These are phyloP conservation scores for Pseudopipra pipra DNA, from an alignment of 2,113 vertebrate genomes.

Conservation along the genomic window DNA sequence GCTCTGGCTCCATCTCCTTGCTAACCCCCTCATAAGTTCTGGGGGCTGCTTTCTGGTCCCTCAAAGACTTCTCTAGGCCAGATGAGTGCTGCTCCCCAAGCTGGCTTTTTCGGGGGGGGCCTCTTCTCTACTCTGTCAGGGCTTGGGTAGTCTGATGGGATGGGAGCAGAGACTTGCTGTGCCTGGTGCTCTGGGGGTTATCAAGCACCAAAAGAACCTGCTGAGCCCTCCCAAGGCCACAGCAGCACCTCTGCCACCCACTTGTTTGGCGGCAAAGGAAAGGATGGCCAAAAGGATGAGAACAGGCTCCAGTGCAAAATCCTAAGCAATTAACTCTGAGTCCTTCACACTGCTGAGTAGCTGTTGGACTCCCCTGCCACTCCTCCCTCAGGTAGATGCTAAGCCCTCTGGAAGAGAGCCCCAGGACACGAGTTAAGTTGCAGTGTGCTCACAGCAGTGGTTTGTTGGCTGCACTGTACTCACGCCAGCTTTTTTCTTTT, in stretches of 20 bases:
- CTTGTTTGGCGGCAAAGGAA: not conserved
- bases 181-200: not conserved
- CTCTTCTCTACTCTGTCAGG: too few relatives aligned
- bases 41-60: not conserved
- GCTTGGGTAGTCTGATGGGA: rapidly evolving
- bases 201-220: not conserved
- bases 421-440: rapidly evolving
- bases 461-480: not conserved
- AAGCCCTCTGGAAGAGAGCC: not conserved
- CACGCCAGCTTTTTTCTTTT: not conserved
- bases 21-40: rapidly evolving
- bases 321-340: not conserved
- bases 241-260: not conserved
- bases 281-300: not conserved
- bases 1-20: not conserved
- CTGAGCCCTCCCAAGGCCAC: not conserved
- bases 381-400: not conserved
- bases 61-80: not conserved
- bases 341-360: not conserved
- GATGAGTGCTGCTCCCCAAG: not conserved
- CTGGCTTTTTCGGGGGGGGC: not conserved
- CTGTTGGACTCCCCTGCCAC: not conserved
- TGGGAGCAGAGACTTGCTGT: not conserved
- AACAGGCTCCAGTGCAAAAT: not conserved
- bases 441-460: not conserved